A percentile compares a stretch with the other conserved stretches of the same genome.
Conservation (phyloP, 1,140 invertebrate genomes). For the Brachionus paranguensis region DNA sequence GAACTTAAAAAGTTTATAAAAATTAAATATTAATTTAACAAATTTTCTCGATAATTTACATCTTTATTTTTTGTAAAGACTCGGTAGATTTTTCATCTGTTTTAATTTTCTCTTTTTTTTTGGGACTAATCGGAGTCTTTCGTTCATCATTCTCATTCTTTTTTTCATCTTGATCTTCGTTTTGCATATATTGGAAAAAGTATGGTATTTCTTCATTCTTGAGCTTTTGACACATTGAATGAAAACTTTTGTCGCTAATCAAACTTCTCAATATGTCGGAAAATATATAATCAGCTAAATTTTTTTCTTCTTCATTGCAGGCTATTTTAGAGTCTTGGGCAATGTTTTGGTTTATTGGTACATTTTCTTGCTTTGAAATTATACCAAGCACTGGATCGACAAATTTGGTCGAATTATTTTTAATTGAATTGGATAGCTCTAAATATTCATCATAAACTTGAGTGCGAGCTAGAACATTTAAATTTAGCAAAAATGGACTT, state of each 20-base stretch:
- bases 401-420: not conserved
- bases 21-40: slow-evolving; percentile 10
- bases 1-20: slow-evolving; percentile 40
- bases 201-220: slow-evolving; percentile 50
- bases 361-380: not conserved
- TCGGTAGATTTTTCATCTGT: not conserved
- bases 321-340: not conserved
- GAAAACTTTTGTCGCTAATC: slow-evolving; percentile 51
- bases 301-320: slow-evolving; percentile 34
- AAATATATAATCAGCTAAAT: slow-evolving; percentile 36
- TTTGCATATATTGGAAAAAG: slow-evolving; percentile 42
- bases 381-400: not conserved
- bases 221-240: slow-evolving; percentile 47
- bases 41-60: not conserved
- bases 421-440: slow-evolving; percentile 46
- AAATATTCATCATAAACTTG: slow-evolving; percentile 52
- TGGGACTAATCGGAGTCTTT: not conserved
- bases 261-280: slow-evolving; percentile 45
- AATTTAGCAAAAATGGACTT: slow-evolving; percentile 51
- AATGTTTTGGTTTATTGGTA: not conserved
- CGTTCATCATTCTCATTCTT: not conserved
- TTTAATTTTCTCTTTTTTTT: slow-evolving; percentile 1
- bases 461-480: slow-evolving; percentile 54
- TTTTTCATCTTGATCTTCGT: not conserved
- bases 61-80: not conserved